These are phyloP conservation scores for Sebastes itinus DNA, from an alignment of 2,797 vertebrate genomes.

Conservation along the genomic window DNA sequence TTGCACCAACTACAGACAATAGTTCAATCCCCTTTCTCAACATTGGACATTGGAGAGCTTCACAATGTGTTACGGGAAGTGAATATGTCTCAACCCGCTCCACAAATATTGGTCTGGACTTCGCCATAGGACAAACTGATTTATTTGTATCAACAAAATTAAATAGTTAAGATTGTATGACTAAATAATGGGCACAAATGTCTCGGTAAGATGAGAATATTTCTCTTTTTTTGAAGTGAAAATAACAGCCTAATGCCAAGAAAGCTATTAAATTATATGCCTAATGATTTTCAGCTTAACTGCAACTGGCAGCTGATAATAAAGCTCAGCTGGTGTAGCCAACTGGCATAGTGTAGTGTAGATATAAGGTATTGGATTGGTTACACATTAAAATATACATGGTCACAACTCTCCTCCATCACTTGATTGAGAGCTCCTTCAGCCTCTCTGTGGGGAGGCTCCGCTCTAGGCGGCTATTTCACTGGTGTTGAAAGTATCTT, in stretches of 20 bases:
- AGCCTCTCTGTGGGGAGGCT: slow-evolving; percentile 31
- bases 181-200: neutral
- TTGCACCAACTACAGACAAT: neutral
- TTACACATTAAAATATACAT: slow-evolving; percentile 40
- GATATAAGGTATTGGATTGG: slow-evolving; percentile 11
- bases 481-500: slow-evolving; percentile 46
- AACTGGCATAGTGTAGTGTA: neutral
- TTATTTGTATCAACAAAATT: neutral
- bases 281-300: neutral
- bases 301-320: slow-evolving; percentile 12
- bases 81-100: neutral
- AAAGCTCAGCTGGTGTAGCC: slow-evolving; percentile 19
- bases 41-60: no score
- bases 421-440: slow-evolving; percentile 55
- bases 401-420: slow-evolving; percentile 29
- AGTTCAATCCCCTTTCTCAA: no score
- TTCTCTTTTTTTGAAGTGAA: neutral
- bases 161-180: neutral
- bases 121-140: neutral
- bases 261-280: neutral
- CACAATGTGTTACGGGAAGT: neutral
- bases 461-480: slow-evolving; percentile 34
- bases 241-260: neutral
- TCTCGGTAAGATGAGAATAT: neutral
- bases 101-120: neutral